Percentiles rank a stretch among this genome's conserved stretches.
phyloP scores from a whole-genome alignment of 2,113 vertebrate genomes.

The Dicaeum eximium region DNA sequence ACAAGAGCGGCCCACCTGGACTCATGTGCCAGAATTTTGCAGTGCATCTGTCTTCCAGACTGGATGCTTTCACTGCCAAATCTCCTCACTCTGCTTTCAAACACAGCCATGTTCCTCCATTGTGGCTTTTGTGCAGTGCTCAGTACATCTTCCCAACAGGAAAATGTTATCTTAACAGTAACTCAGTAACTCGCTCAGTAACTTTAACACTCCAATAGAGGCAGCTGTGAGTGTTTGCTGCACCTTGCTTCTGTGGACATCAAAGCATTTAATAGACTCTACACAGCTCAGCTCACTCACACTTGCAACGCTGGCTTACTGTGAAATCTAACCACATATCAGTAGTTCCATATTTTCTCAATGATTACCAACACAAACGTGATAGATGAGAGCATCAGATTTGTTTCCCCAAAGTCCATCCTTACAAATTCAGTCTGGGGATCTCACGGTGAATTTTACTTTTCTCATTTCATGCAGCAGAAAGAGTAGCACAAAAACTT shows the following conservation, averaged over 20 bases:
- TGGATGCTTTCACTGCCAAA: neutral
- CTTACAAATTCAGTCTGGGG: neutral
- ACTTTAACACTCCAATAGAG: neutral
- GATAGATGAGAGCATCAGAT: neutral
- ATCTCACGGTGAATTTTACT: neutral
- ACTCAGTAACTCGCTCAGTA: too few species aligned
- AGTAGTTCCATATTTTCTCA: neutral
- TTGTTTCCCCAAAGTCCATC: neutral
- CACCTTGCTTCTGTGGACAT: neutral
- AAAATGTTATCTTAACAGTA: too few species aligned
- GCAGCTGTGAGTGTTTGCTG: neutral
- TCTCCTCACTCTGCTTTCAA: neutral
- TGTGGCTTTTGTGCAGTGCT: neutral
- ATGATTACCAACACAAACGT: neutral
- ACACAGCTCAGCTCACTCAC: neutral
- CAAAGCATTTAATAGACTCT: neutral
- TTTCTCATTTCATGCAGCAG: neutral
- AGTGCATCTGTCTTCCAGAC: neutral
- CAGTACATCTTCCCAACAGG: neutral
- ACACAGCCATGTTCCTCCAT: accelerated
- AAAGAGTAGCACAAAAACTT: neutral
- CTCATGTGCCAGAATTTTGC: accelerated
- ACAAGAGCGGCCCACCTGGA: neutral
- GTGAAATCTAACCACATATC: neutral
- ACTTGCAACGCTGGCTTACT: neutral